phyloP scores from a whole-genome alignment of 2,797 vertebrate genomes.

The Myiotriccus ornatus region DNA sequence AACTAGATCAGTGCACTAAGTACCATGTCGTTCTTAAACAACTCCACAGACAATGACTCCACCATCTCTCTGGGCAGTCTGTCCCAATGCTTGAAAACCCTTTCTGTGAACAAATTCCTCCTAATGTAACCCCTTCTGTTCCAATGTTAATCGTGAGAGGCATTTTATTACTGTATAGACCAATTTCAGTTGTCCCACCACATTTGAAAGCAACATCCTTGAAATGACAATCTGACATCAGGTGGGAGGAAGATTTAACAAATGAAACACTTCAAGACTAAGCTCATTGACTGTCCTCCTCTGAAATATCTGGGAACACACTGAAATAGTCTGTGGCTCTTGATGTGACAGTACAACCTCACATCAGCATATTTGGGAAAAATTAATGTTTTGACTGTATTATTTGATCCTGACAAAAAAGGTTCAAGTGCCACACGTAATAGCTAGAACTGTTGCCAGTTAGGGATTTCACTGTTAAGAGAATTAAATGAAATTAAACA shows the following conservation, averaged over 20 bases:
- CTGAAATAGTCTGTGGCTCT: not conserved
- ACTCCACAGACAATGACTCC: not conserved
- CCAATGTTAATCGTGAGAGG: not conserved
- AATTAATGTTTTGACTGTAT: not conserved
- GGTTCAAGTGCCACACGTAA: not conserved
- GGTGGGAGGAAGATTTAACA: not conserved
- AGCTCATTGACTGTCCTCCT: not conserved
- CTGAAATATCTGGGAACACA: not conserved
- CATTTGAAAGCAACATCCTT: not conserved
- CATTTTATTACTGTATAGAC: not conserved
- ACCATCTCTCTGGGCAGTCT: not conserved
- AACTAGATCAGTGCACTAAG: not conserved
- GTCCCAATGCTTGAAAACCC: accelerated
- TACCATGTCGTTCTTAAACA: not conserved
- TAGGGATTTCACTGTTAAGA: not conserved
- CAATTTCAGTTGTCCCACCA: not conserved
- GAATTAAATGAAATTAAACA: not conserved
- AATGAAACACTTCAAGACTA: not conserved
- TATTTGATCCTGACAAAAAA: not conserved
- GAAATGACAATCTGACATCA: not conserved
- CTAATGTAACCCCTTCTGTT: not conserved
- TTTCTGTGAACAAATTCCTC: not conserved
- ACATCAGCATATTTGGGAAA: not conserved
- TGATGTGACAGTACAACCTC: not conserved
- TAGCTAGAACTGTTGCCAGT: not conserved